phyloP scores from a whole-genome alignment of 2,113 vertebrate genomes.

The Gyps fulvus region DNA sequence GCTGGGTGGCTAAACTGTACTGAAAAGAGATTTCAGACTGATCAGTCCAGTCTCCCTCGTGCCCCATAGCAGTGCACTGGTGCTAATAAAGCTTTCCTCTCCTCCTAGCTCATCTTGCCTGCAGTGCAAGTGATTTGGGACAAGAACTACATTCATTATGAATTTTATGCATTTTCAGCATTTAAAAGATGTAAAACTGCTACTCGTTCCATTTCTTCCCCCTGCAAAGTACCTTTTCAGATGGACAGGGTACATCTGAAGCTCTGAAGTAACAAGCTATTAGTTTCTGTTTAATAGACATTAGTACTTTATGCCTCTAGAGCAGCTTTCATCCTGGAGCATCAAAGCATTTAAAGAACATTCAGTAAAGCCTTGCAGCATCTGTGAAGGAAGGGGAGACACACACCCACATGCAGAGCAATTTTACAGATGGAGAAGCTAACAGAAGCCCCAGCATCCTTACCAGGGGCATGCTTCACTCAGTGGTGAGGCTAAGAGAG shows the following conservation, averaged over 20 bases:
- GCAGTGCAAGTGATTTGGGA: background rate
- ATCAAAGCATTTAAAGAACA: background rate
- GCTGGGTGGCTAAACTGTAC: background rate
- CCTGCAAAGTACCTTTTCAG: background rate
- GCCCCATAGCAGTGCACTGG: background rate
- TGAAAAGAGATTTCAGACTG: conserved; percentile 15
- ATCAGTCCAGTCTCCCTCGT: background rate
- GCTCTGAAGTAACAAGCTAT: background rate
- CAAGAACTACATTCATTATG: background rate
- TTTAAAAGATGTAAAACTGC: background rate
- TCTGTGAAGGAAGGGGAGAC: conserved; percentile 4
- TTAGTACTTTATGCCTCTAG: background rate
- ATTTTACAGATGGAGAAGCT: background rate
- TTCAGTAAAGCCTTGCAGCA: background rate
- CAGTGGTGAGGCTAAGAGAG: background rate
- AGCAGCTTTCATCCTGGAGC: background rate
- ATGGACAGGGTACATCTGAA: background rate
- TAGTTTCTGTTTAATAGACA: background rate
- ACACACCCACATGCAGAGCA: background rate
- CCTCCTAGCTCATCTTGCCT: background rate
- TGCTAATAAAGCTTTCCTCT: background rate
- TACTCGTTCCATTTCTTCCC: background rate
- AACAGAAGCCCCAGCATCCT: background rate
- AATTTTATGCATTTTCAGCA: background rate
- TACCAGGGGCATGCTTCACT: background rate